Evolutionary conservation across 2,888 invertebrate genomes (phyloP).

Genomic region (Tupiocoris notatus): DNA sequence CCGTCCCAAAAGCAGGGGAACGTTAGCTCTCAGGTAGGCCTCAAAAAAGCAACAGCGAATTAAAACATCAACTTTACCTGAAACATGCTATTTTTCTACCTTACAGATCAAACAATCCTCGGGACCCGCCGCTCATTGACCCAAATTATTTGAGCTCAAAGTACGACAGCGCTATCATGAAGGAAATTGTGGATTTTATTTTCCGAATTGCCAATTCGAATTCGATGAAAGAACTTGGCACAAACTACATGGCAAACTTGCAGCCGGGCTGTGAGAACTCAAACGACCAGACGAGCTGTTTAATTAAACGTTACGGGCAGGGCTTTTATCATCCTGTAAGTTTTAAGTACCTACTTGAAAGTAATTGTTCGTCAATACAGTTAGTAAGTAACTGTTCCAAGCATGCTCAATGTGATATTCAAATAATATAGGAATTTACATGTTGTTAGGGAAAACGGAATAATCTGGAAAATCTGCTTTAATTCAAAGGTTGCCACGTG

Average conservation of each 20-base stretch:
- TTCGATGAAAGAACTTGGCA: background rate
- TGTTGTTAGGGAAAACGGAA: too few species aligned
- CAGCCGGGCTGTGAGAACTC: background rate
- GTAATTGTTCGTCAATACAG: too few species aligned
- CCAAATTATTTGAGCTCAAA: conserved; percentile 8
- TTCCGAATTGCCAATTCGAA: background rate
- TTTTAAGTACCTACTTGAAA: too few species aligned
- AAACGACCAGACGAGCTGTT: background rate
- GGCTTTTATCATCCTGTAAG: conserved; percentile 20
- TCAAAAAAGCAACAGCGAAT: background rate
- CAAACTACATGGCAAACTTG: background rate
- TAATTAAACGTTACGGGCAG: background rate
- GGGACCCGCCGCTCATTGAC: conserved; percentile 15
- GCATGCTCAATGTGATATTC: too few species aligned
- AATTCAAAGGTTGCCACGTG: conserved; percentile 23
- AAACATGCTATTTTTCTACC: too few species aligned
- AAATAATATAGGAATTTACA: too few species aligned
- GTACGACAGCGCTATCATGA: background rate
- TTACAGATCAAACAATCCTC: conserved; percentile 13
- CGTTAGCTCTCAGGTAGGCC: conserved; percentile 1
- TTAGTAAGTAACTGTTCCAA: too few species aligned
- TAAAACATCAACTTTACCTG: too few species aligned
- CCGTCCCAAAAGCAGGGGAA: conserved; percentile 20
- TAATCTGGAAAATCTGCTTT: too few species aligned
- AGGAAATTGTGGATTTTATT: conserved; percentile 15